Conservation (phyloP, 1,140 invertebrate species). For the Dreissena rostriformis region DNA sequence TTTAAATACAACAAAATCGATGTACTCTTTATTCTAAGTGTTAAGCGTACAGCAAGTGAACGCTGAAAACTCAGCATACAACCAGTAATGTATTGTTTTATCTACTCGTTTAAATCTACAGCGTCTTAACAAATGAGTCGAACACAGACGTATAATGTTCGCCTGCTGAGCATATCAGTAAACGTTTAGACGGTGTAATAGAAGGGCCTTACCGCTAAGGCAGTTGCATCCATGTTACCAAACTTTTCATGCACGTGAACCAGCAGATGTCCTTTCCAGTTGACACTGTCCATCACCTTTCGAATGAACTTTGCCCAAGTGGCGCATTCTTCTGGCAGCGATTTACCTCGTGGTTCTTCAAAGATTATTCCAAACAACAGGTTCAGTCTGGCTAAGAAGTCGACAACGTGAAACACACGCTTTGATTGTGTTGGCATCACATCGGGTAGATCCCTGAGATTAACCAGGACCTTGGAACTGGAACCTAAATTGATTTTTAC, state of each 20-base stretch:
- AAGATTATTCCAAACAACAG: slow-evolving; percentile 29
- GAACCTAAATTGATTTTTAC: background rate
- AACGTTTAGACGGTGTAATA: too few relatives aligned
- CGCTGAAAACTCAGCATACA: too few relatives aligned
- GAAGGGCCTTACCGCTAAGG: slow-evolving; percentile 13
- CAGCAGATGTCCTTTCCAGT: slow-evolving; percentile 35
- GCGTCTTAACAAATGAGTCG: too few relatives aligned
- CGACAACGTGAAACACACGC: slow-evolving; percentile 1
- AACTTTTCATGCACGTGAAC: slow-evolving; percentile 42
- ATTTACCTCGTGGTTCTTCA: slow-evolving; percentile 19
- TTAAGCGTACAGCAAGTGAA: too few relatives aligned
- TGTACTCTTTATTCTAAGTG: too few relatives aligned
- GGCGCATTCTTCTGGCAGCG: slow-evolving; percentile 25
- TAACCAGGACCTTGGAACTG: slow-evolving; percentile 6
- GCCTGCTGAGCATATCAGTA: too few relatives aligned
- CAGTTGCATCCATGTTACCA: slow-evolving; percentile 21
- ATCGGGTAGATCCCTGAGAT: background rate
- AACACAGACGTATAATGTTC: too few relatives aligned
- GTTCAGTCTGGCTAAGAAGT: slow-evolving; percentile 7
- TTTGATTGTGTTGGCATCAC: background rate
- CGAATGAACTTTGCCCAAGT: slow-evolving; percentile 29
- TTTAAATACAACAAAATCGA: too few relatives aligned
- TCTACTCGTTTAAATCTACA: too few relatives aligned
- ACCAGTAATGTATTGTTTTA: too few relatives aligned
- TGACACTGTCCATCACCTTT: slow-evolving; percentile 13